These are phyloP conservation scores for Gallinago jamesoni DNA, from an alignment of 2,113 vertebrate genomes.

Conservation along the genomic window DNA sequence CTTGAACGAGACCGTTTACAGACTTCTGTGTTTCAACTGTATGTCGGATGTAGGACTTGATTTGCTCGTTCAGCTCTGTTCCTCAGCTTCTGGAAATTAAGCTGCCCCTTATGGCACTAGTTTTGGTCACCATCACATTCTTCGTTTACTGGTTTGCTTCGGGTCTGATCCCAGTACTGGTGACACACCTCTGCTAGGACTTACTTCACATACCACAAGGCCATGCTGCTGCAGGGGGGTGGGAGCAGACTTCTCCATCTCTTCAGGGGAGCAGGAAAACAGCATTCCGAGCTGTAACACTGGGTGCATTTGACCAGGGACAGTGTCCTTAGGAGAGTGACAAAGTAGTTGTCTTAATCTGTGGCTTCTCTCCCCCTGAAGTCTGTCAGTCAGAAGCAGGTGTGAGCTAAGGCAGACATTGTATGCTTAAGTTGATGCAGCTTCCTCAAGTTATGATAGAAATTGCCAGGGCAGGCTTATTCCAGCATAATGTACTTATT, in stretches of 20 bases:
- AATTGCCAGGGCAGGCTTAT: too few relatives aligned
- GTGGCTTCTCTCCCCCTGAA: too few relatives aligned
- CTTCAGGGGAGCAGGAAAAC: rapidly evolving
- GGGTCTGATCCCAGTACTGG: neutral
- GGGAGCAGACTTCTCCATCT: rapidly evolving
- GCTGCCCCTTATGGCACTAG: rapidly evolving
- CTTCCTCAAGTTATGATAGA: rapidly evolving
- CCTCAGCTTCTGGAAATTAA: neutral
- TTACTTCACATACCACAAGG: rapidly evolving
- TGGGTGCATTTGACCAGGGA: neutral
- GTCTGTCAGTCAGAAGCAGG: neutral
- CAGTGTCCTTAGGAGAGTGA: neutral
- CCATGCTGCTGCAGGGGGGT: neutral
- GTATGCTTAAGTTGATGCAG: too few relatives aligned
- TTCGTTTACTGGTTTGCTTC: neutral
- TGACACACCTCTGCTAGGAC: neutral
- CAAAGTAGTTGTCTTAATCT: too few relatives aligned
- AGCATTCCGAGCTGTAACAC: neutral
- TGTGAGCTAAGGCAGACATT: rapidly evolving
- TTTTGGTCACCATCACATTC: neutral
- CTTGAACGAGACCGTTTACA: neutral
- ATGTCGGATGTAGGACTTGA: rapidly evolving
- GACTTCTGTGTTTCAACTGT: neutral
- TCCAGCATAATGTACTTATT: rapidly evolving
- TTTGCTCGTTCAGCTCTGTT: rapidly evolving